Evolutionary conservation across 1,140 invertebrate genomes (phyloP).

Genomic region (Papilio helenus): DNA sequence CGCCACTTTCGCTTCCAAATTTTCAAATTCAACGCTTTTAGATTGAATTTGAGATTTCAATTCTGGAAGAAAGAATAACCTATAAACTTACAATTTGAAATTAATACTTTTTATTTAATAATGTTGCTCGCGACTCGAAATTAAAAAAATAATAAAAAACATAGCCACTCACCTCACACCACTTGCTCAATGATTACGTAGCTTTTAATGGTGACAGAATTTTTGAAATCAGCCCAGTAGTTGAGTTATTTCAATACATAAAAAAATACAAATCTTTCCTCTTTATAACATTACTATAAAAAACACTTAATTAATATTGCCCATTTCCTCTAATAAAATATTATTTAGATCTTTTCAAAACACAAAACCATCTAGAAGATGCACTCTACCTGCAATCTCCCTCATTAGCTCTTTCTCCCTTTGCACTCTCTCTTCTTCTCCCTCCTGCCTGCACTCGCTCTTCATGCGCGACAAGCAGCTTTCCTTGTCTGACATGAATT

Average conservation of each 20-base stretch:
- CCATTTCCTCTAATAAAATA: not conserved
- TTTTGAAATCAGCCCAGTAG: no score
- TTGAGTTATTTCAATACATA: no score
- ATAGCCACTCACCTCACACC: no score
- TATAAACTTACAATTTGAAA: no score
- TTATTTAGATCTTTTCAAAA: no score
- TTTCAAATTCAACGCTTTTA: constrained; percentile 64
- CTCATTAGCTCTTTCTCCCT: constrained; percentile 75
- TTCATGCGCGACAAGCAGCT: constrained; percentile 79
- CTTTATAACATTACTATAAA: not conserved
- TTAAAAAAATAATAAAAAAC: no score
- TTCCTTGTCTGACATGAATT: constrained; percentile 80
- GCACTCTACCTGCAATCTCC: constrained; percentile 70
- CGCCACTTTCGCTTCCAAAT: constrained; percentile 60
- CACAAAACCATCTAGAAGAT: not conserved
- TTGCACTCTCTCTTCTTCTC: constrained; percentile 78
- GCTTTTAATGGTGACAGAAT: no score
- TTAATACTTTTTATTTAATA: not conserved
- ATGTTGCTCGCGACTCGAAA: no score
- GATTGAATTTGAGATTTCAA: constrained; percentile 68
- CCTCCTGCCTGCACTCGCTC: constrained; percentile 76
- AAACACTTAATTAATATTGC: no score
- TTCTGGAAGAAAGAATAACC: constrained; percentile 54
- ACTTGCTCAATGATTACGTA: not conserved
- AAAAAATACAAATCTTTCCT: no score